These are phyloP conservation scores for Orchesella cincta DNA, from an alignment of 1,140 invertebrate species.

Conservation along the genomic window DNA sequence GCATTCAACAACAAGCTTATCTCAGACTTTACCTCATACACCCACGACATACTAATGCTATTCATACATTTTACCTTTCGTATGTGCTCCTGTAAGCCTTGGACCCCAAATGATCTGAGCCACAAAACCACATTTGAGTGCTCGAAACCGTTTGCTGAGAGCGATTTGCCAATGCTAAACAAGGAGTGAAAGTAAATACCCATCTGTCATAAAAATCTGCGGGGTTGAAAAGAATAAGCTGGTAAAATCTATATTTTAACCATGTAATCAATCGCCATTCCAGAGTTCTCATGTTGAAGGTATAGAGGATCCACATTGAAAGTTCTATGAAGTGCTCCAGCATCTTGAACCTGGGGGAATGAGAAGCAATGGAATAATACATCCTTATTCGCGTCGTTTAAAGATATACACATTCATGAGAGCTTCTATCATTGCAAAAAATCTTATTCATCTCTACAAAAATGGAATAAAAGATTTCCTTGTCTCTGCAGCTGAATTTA, in stretches of 20 bases:
- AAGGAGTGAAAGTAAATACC: neutral
- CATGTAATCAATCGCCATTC: constrained; percentile 94
- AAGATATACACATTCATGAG: neutral
- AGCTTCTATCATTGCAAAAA: neutral
- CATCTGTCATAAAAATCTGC: neutral
- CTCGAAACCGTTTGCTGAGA: constrained; percentile 90
- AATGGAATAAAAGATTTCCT: too few relatives aligned
- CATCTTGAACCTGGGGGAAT: constrained; percentile 91
- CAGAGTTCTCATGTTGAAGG: constrained; percentile 90
- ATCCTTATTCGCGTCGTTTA: constrained; percentile 25
- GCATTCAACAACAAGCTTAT: constrained; percentile 2
- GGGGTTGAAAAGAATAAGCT: neutral
- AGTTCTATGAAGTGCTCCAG: constrained; percentile 83
- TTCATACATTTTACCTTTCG: constrained; percentile 68
- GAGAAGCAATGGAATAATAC: neutral
- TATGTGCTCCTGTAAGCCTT: constrained; percentile 87
- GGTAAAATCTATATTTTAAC: constrained; percentile 62
- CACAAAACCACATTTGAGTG: constrained; percentile 98
- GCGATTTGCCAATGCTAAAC: constrained; percentile 89
- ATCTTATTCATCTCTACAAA: neutral
- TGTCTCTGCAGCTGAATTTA: neutral
- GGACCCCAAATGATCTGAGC: constrained; percentile 83
- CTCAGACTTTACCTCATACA: neutral
- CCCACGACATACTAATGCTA: constrained; percentile 4
- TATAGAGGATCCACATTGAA: constrained; percentile 97